Evolutionary conservation across 2,888 invertebrate genomes (phyloP), one percentile per base, ranked within the genome.

Genomic region (Conchocele bisecta): DNA sequence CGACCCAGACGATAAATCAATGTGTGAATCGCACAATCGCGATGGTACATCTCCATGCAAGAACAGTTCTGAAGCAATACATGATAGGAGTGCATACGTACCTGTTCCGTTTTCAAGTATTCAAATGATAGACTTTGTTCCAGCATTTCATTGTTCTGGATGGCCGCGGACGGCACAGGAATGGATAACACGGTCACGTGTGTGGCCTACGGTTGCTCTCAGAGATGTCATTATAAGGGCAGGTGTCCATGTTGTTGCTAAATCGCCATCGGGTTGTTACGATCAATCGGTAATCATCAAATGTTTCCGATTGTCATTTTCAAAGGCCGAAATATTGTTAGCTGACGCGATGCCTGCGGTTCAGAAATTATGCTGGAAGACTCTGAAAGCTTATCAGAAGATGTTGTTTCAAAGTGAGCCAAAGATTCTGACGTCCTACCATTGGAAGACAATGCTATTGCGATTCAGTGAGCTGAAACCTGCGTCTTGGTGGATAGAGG

Each of bases 131-230:
- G 70, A 70, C 41, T 53, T 44, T 53, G 70, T 70, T 17, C 70
- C 70, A 17, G 64, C 70, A 22, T 64, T 46, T 24, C n/a, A 26
- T n/a, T 22, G 53, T 20, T 26, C 31, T 6, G 42, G 44, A 5
- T 70, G 70, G 70, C 70, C 70, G n/a, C 17, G 54, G 11, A 17
- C 41, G 13, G 58, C 70, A 17, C 48, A 44, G 6, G 70, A 64
- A 7, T 70, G 64, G 64, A 24, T 64, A 26, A 50, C 53, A 2
- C 42, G 70, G 20, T 20, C 20, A n/a, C 41, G 70, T 20, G 24
- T 60, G 17, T 70, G 70, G n/a, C n/a, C n/a, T n/a, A n/a, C n/a
- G n/a, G n/a, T n/a, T n/a, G 70, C 70, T 64, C 11, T 35, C 70
- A 26, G 35, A 58, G n/a, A 33, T 41, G n/a, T n/a, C n/a, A n/a